These are phyloP conservation scores for Micronisus gabar DNA, from an alignment of 2,113 vertebrate species.

Conservation along the genomic window DNA sequence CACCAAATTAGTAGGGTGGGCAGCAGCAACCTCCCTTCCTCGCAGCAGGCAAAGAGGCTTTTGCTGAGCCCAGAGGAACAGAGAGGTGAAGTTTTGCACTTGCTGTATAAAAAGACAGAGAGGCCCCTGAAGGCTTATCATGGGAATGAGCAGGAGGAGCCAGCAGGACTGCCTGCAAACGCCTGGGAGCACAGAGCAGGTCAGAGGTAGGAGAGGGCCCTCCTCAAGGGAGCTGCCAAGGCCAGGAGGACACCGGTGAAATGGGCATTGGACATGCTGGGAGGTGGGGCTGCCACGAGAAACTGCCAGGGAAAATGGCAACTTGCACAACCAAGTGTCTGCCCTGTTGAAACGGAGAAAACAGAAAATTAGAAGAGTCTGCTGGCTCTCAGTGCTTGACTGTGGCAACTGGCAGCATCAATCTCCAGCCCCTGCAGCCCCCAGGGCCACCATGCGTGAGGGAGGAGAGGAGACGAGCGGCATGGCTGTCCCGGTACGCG, in stretches of 20 bases:
- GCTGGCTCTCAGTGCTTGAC: not conserved
- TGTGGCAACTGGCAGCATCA: not conserved
- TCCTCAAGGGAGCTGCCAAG: not conserved
- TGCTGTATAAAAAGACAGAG: not conserved
- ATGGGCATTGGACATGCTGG: not conserved
- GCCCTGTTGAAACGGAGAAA: not conserved
- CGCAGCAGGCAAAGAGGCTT: not conserved
- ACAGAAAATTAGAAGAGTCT: not conserved
- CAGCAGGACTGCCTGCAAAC: not conserved
- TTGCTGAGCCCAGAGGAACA: not conserved
- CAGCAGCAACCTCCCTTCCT: not conserved
- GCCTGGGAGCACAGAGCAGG: not conserved
- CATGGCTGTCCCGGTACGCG: fast-evolving
- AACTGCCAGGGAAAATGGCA: not conserved
- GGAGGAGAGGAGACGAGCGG: not conserved
- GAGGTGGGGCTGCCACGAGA: not conserved
- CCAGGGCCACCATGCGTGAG: fast-evolving
- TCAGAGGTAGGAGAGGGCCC: not conserved
- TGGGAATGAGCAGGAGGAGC: not conserved
- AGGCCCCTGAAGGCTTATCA: not conserved
- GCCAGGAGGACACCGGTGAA: not conserved
- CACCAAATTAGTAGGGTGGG: not conserved
- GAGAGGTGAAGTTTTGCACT: not conserved
- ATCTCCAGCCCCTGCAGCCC: fast-evolving
- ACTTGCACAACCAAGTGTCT: fast-evolving